These are phyloP conservation scores for Dorcus hopei DNA, from an alignment of 2,888 invertebrate species.

Conservation along the genomic window DNA sequence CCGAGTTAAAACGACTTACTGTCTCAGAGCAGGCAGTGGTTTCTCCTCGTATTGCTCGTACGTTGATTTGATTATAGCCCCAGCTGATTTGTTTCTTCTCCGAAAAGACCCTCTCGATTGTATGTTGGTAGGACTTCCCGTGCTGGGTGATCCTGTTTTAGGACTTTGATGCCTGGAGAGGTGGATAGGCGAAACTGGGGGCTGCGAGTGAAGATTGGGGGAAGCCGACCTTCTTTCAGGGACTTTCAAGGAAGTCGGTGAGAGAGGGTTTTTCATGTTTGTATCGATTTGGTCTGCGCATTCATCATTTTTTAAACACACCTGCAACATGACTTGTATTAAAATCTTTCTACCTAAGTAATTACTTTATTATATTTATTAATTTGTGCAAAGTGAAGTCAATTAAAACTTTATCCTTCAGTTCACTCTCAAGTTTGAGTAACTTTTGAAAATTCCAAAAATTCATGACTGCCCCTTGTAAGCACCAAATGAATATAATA, in stretches of 20 bases:
- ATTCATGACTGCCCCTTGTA: no score
- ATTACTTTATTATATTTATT: no score
- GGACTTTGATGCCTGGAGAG: conserved; percentile 50
- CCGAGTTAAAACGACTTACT: conserved; percentile 54
- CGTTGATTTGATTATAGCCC: conserved; percentile 58
- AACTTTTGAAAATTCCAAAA: no score
- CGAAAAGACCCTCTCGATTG: conserved; percentile 55
- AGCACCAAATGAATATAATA: no score
- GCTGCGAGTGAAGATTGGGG: conserved; percentile 40
- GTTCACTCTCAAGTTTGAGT: no score
- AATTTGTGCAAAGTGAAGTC: no score
- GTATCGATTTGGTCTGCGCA: conserved; percentile 53
- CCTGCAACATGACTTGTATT: conserved; percentile 41
- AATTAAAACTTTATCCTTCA: no score
- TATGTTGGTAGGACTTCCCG: conserved; percentile 54
- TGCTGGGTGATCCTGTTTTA: conserved; percentile 46
- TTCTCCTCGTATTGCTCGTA: conserved; percentile 88
- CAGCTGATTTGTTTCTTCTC: conserved; percentile 65
- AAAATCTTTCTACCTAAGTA: no score
- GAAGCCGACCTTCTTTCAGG: conserved; percentile 50
- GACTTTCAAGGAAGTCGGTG: conserved; percentile 42
- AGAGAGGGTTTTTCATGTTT: conserved; percentile 38
- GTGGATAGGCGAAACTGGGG: conserved; percentile 53
- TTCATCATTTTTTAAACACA: conserved; percentile 60
- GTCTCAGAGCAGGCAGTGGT: conserved; percentile 77